Percentiles rank a stretch among this genome's conserved stretches.
These are phyloP conservation scores for Drosophila neutralis DNA, from an alignment of 2,888 invertebrate species.

Conservation along the genomic window DNA sequence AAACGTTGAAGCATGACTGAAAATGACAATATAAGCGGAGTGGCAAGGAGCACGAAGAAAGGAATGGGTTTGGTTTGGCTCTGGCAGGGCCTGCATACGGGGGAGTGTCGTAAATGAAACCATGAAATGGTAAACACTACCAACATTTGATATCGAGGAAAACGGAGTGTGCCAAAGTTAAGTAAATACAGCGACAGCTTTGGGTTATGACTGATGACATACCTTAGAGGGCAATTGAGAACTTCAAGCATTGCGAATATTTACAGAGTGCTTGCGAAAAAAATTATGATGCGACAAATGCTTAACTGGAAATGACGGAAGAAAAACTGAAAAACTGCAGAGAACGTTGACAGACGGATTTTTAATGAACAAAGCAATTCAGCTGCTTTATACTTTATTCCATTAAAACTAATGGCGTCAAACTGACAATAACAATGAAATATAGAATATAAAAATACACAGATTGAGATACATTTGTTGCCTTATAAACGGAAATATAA, in stretches of 20 bases:
- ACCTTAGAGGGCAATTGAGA: constrained; percentile 40
- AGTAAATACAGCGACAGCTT: constrained; percentile 57
- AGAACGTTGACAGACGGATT: constrained; percentile 21
- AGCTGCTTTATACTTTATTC: neutral
- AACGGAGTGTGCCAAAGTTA: constrained; percentile 56
- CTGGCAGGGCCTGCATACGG: constrained; percentile 7
- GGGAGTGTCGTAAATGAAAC: constrained; percentile 60
- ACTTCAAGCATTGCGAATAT: constrained; percentile 29
- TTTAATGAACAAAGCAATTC: constrained; percentile 24
- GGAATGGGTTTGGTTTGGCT: constrained; percentile 7
- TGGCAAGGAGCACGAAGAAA: constrained; percentile 7
- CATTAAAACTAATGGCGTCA: neutral
- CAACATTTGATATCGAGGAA: constrained; percentile 62
- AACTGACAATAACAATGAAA: neutral
- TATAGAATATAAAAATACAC: neutral
- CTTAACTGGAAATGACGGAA: constrained; percentile 5
- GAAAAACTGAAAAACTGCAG: neutral
- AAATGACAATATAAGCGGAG: constrained; percentile 62
- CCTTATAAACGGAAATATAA: neutral
- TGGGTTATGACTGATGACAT: constrained; percentile 57
- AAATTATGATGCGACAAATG: constrained; percentile 20
- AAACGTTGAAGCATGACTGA: constrained; percentile 63
- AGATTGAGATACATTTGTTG: neutral
- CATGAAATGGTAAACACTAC: constrained; percentile 70
- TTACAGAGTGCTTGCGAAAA: constrained; percentile 1